phyloP scores from a whole-genome alignment of 2,797 vertebrate genomes.

The Epinephelus coioides region DNA sequence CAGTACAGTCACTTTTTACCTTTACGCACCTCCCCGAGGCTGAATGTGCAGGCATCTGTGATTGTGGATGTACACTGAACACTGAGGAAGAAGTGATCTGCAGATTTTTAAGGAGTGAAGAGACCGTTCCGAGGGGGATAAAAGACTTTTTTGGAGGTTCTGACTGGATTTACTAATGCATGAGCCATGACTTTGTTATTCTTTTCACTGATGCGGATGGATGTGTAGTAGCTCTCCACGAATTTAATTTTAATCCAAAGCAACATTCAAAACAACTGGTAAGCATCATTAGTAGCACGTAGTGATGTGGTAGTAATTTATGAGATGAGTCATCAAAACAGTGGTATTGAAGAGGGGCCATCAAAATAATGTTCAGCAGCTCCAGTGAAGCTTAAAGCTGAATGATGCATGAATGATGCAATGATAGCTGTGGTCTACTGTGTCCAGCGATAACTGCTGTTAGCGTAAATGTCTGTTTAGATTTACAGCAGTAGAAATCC shows the following conservation, averaged over 20 bases:
- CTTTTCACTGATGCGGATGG: slow-evolving; percentile 55
- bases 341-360: neutral
- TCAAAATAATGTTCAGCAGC: neutral
- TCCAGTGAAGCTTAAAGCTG: slow-evolving; percentile 1
- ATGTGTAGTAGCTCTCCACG: slow-evolving; percentile 61
- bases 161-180: slow-evolving; percentile 70
- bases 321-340: neutral
- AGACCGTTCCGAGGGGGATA: slow-evolving; percentile 16
- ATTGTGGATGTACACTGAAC: slow-evolving; percentile 60
- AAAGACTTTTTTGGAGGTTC: slow-evolving; percentile 46
- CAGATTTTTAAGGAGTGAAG: slow-evolving; percentile 20
- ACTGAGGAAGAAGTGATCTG: slow-evolving; percentile 39
- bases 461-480: neutral
- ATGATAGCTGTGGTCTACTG: neutral
- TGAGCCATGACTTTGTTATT: slow-evolving; percentile 71
- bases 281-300: slow-evolving; percentile 59
- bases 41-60: slow-evolving; percentile 57
- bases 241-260: slow-evolving; percentile 52
- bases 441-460: neutral
- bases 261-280: slow-evolving; percentile 69
- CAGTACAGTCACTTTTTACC: slow-evolving; percentile 74
- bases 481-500: neutral
- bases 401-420: slow-evolving; percentile 16
- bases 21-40: slow-evolving; percentile 60
- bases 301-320: slow-evolving; percentile 18